phyloP scores from a whole-genome alignment of 1,140 invertebrate genomes.

The Formica exsecta region DNA sequence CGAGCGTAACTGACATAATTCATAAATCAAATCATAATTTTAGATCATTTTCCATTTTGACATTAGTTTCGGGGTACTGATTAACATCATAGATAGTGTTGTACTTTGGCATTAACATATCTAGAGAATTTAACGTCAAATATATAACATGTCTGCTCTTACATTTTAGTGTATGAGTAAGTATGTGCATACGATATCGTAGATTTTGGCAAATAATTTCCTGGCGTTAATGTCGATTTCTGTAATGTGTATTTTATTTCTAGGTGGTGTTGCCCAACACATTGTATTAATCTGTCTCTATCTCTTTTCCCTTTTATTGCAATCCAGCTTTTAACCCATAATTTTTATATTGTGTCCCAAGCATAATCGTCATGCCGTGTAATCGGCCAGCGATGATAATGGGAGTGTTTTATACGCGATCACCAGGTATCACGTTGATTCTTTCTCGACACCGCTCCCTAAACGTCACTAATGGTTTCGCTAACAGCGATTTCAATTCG shows the following conservation, averaged over 20 bases:
- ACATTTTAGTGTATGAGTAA: constrained; percentile 48
- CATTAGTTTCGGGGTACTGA: constrained; percentile 21
- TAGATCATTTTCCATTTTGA: constrained; percentile 37
- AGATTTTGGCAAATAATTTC: constrained; percentile 23
- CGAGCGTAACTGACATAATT: constrained; percentile 7
- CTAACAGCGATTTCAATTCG: constrained; percentile 77
- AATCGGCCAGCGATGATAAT: constrained; percentile 79
- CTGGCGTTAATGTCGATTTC: constrained; percentile 52
- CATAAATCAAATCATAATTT: constrained; percentile 44
- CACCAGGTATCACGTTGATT: constrained; percentile 85
- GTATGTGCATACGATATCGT: constrained; percentile 45
- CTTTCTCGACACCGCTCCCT: constrained; percentile 85
- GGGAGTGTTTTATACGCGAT: constrained; percentile 85
- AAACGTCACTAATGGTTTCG: constrained; percentile 66
- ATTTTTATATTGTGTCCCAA: constrained; percentile 1
- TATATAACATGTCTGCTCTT: constrained; percentile 16
- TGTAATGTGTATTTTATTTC: constrained; percentile 80
- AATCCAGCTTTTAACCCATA: constrained; percentile 72
- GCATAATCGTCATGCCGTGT: constrained; percentile 8
- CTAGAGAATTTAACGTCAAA: neutral
- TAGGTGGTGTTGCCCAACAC: constrained; percentile 75
- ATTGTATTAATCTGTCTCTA: constrained; percentile 67
- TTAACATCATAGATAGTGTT: constrained; percentile 32
- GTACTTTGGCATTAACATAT: constrained; percentile 8
- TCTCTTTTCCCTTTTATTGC: constrained; percentile 35